Evolutionary conservation across 1,140 invertebrate genomes (phyloP), one percentile per base, ranked within the genome.

Genomic region (Ooceraea biroi): DNA sequence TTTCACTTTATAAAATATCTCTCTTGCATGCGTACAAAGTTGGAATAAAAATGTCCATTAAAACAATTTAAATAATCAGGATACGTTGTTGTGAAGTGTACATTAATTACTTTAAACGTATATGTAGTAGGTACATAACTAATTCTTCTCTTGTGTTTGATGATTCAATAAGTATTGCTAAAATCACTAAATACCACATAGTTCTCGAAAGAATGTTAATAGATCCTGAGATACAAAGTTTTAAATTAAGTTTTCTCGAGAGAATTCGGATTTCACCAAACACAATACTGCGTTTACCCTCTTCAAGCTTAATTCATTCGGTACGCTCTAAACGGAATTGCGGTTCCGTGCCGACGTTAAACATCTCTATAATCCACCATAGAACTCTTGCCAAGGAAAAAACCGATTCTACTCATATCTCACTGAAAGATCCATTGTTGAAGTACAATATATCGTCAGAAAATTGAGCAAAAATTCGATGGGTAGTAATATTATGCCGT

Each of bases 191-290:
- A 50, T 7, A 3, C 48, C 25, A 3, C 27, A 14, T 71, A 55
- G 25, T 71, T 55, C 27, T 52, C 27, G 4, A n/a, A 36, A n/a
- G 68, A 36, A 71, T 22, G 4, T 71, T 52, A 71, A 71, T 27
- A 55, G 27, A 52, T 55, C 30, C 19, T n/a, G 27, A 17, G 52
- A 25, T 36, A n/a, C 17, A 68, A 3, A 19, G 17, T 55, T 55
- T 55, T 55, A 55, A 55, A 55, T 55, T 55, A 55, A 19, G n/a
- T 19, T 19, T 22, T n/a, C 52, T 22, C 7, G n/a, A 22, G 52
- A n/a, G 52, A 55, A 55, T 19, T 19, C 52, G n/a, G 8, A 55
- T 55, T 55, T 55, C 52, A 55, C n/a, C n/a, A 19, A 55, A 55
- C 19, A n/a, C 36, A 36, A 19, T 5, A 55, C 17, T 55, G n/a